These are phyloP conservation scores for Drosophila infuscata DNA, from an alignment of 2,888 invertebrate species.

Conservation along the genomic window DNA sequence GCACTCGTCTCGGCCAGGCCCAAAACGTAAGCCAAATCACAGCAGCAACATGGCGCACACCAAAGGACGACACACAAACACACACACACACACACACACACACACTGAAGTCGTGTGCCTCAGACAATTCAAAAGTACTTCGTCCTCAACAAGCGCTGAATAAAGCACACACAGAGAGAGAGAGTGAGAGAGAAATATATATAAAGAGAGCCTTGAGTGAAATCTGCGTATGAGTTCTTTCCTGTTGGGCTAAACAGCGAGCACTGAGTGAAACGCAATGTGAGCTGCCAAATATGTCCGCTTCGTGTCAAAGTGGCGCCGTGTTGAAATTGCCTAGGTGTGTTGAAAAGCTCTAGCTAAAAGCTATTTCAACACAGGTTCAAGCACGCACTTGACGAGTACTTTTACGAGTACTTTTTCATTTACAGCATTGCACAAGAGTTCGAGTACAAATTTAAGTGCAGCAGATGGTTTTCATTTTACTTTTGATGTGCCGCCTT, in stretches of 20 bases:
- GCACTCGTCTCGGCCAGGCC: conserved; percentile 75
- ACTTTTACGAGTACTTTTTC: conserved; percentile 20
- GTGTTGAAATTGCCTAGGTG: conserved; percentile 27
- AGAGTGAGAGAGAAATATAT: background rate
- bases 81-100: conserved; percentile 23
- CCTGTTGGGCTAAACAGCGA: conserved; percentile 16
- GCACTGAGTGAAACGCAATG: conserved; percentile 3
- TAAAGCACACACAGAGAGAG: conserved; percentile 20
- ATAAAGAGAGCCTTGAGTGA: conserved; percentile 23
- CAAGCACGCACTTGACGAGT: conserved; percentile 37
- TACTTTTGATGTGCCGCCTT: conserved; percentile 26
- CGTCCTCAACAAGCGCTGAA: conserved; percentile 41
- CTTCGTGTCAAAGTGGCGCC: conserved; percentile 52
- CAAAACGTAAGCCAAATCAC: conserved; percentile 65
- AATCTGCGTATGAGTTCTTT: conserved; percentile 14
- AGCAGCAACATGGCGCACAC: conserved; percentile 57
- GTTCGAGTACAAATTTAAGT: conserved; percentile 24
- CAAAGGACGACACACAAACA: conserved; percentile 30
- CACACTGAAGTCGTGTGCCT: conserved; percentile 50
- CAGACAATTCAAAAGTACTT: conserved; percentile 61
- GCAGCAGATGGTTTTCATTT: conserved; percentile 17
- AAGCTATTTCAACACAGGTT: conserved; percentile 34
- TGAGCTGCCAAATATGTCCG: conserved; percentile 34
- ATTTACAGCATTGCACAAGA: conserved; percentile 26
- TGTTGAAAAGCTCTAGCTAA: conserved; percentile 59